Conservation (phyloP, 1,140 invertebrate species). For the Bilobella aurantiaca region DNA sequence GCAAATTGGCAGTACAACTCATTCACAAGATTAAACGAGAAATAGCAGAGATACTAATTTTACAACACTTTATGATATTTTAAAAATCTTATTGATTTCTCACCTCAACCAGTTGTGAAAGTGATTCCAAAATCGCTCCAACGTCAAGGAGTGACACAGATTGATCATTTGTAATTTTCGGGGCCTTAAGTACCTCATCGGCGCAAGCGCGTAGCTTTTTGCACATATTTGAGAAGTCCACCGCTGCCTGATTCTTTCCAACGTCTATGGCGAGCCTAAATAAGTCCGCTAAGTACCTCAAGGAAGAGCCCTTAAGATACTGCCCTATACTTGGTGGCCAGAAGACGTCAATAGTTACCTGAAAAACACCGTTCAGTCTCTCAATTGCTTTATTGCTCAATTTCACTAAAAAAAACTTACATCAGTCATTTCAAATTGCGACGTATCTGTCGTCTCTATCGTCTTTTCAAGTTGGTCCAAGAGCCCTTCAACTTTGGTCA, state of each 20-base stretch:
- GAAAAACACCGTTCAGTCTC: neutral
- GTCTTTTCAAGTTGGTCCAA: neutral
- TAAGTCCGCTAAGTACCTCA: neutral
- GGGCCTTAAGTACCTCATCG: neutral
- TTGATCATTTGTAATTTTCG: neutral
- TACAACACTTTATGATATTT: neutral
- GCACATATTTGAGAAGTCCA: neutral
- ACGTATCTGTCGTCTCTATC: neutral
- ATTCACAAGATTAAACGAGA: neutral
- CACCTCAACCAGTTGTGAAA: constrained; percentile 18
- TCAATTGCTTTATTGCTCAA: neutral
- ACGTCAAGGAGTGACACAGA: neutral
- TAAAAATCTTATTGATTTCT: neutral
- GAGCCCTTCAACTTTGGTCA: neutral
- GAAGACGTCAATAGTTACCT: constrained; percentile 21
- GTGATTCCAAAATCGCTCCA: constrained; percentile 13
- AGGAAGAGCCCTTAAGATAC: neutral
- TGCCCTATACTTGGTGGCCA: constrained; percentile 16
- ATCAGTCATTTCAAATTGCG: neutral
- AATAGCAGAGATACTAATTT: no score
- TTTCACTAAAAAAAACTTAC: neutral
- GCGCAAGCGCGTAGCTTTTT: neutral
- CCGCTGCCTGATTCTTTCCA: neutral
- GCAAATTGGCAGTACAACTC: neutral
- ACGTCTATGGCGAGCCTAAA: neutral